Base-by-base conservation (phyloP, 1,140 invertebrate genomes). In the Ephestia elutella region DNA sequence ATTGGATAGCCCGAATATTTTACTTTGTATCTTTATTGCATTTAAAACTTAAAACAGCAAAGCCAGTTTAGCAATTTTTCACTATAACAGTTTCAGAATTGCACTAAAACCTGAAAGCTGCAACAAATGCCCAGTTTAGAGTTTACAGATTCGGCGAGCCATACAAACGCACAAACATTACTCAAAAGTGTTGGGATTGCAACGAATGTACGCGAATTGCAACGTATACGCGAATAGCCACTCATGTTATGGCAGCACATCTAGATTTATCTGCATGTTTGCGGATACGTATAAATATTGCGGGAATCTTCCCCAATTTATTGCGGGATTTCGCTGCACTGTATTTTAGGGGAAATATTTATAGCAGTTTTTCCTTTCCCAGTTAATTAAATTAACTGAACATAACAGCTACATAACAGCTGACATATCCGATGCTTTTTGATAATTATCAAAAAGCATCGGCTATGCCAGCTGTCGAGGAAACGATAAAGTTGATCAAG, bases 21-120 rank as follows among this genome's bases (percentile, higher is more conserved):
- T n/a, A n/a, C n/a, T 38, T 38, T 38, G 2, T 38, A 4, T 7
- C 2, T 7, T 38, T 38, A 38, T 38, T 11, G 32, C 13, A n/a
- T 44, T 44, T 5, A 38, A 38, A 38, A 5, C 32, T 44, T 3
- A 17, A 44, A 44, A 4, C 21, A 25, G 21, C n/a, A 44, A 44
- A 44, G 38, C 38, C 13, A 44, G 1, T 15, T 38, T 38, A 38
- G 15, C 5, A 44, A 44, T 44, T 2, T 44, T 44, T 44, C 15
- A n/a, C 38, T 2, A 44, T 44, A 44, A 44, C 38, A 44, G 38
- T 15, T 44, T 15, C 38, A 15, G n/a, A 44, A n/a, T 44, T 44
- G 38, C 38, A 15, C 66, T 65, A 74, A 62, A 71, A 44, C 15
- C 13, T 44, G 38, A 44, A 15, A 44, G n/a, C 38, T 44, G 30